Percentiles rank a stretch among this genome's conserved stretches.
These are phyloP conservation scores for Tetranychus truncatus DNA, from an alignment of 2,888 invertebrate genomes.

Conservation along the genomic window DNA sequence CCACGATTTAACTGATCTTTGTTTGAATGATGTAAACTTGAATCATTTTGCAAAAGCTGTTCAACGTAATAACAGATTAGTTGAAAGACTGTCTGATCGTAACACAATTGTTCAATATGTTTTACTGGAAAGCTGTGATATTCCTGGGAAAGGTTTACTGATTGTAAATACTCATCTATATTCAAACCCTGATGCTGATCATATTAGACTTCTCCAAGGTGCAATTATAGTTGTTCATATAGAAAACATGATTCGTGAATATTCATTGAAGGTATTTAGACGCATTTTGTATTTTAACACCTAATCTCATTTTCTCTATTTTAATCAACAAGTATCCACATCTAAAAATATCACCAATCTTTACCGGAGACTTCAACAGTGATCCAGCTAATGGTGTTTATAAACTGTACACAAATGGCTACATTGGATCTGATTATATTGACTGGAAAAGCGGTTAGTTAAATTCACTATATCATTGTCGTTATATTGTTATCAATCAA, in stretches of 20 bases:
- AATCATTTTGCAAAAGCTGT: slow-evolving; percentile 12
- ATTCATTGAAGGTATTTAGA: slow-evolving; percentile 2
- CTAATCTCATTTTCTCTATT: not conserved
- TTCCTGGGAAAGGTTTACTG: slow-evolving; percentile 28
- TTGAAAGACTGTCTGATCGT: slow-evolving; percentile 16
- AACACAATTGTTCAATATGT: slow-evolving; percentile 34
- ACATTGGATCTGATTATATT: slow-evolving; percentile 43
- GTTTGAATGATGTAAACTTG: slow-evolving; percentile 35
- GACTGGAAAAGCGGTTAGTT: slow-evolving; percentile 62
- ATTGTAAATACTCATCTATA: slow-evolving; percentile 76
- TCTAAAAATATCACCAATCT: slow-evolving; percentile 45
- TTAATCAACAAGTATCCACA: slow-evolving; percentile 21
- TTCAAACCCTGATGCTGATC: slow-evolving; percentile 76
- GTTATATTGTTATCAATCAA: not conserved
- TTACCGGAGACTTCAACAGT: slow-evolving; percentile 87
- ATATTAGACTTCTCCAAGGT: slow-evolving; percentile 67
- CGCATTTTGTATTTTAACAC: not conserved
- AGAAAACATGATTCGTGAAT: slow-evolving; percentile 38
- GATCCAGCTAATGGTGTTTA: slow-evolving; percentile 62
- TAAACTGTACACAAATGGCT: slow-evolving; percentile 51
- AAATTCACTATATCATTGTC: slow-evolving; percentile 25
- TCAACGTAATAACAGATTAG: slow-evolving; percentile 14
- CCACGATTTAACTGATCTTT: slow-evolving; percentile 34
- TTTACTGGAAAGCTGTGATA: slow-evolving; percentile 26
- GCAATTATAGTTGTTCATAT: slow-evolving; percentile 53